Conservation (phyloP, 2,113 vertebrate species). For the Tupaia chinensis region DNA sequence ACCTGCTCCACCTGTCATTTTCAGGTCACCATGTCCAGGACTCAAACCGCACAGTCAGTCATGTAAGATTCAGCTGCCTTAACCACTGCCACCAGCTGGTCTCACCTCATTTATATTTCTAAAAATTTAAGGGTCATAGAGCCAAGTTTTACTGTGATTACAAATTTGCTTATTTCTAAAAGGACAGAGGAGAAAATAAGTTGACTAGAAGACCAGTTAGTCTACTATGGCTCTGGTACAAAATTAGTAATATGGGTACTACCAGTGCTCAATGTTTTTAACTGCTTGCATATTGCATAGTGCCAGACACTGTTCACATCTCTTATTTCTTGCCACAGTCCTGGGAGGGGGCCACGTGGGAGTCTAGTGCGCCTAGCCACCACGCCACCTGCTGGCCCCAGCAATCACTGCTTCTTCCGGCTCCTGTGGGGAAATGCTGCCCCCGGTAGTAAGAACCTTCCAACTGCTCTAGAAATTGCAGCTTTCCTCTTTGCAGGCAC, state of each 20-base stretch:
- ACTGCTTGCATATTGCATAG: neutral
- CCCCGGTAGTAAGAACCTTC: too few relatives aligned
- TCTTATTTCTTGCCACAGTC: neutral
- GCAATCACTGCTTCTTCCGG: neutral
- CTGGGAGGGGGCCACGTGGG: neutral
- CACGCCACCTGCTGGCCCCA: too few relatives aligned
- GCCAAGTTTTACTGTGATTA: conserved; percentile 47
- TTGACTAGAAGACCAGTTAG: conserved; percentile 12
- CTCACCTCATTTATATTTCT: neutral
- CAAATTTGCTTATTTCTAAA: conserved; percentile 7
- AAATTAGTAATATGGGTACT: neutral
- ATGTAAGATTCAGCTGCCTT: too few relatives aligned
- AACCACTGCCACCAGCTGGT: too few relatives aligned
- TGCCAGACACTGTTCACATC: neutral
- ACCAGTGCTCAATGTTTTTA: conserved; percentile 19
- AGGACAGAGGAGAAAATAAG: conserved; percentile 21
- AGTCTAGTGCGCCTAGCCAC: too few relatives aligned
- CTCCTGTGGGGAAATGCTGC: neutral
- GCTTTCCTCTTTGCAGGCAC: neutral
- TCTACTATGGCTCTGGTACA: conserved; percentile 6
- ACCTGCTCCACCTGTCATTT: too few relatives aligned
- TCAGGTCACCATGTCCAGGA: too few relatives aligned
- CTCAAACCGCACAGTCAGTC: too few relatives aligned
- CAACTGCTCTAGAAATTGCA: neutral
- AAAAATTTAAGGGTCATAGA: neutral